These are phyloP conservation scores for Drosophila funebris DNA, from an alignment of 1,140 invertebrate genomes.

Conservation along the genomic window DNA sequence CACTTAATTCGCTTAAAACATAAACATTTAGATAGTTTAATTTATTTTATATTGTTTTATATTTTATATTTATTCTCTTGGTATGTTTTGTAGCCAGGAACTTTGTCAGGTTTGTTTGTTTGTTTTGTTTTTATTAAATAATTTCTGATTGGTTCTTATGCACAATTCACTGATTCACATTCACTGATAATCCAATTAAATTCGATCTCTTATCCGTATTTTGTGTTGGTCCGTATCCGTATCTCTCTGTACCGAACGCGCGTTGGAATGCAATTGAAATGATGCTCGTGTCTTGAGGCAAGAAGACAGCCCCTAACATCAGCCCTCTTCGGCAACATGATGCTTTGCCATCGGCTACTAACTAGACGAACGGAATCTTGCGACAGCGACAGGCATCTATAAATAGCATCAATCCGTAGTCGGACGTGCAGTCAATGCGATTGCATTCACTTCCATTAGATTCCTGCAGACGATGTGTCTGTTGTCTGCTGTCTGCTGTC, in stretches of 20 bases:
- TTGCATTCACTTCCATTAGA: conserved; percentile 65
- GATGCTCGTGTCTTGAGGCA: conserved; percentile 24
- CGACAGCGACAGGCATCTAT: conserved; percentile 47
- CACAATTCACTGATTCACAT: not conserved
- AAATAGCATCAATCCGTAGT: conserved; percentile 51
- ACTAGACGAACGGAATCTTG: conserved; percentile 64
- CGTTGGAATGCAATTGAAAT: conserved; percentile 79
- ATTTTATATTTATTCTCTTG: not conserved
- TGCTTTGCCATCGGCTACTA: conserved; percentile 46
- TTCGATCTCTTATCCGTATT: conserved; percentile 27
- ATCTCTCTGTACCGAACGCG: conserved; percentile 63
- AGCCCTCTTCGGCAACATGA: conserved; percentile 55
- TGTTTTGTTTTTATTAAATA: not conserved
- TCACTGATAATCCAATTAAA: conserved; percentile 71
- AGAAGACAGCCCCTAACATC: conserved; percentile 55
- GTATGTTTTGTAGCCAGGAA: conserved; percentile 29
- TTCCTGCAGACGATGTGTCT: conserved; percentile 65
- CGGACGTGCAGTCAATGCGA: conserved; percentile 51
- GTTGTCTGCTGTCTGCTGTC: no score
- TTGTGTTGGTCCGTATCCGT: conserved; percentile 42
- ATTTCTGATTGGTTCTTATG: conserved; percentile 1
- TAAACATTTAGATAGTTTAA: no score
- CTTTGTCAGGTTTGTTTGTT: conserved; percentile 2
- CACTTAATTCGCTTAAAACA: not conserved
- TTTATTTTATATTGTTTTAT: not conserved